A percentile compares a stretch with the other conserved stretches of the same genome.
Conservation (phyloP, 1,140 invertebrate species). For the Caenorhabditis brenneri region DNA sequence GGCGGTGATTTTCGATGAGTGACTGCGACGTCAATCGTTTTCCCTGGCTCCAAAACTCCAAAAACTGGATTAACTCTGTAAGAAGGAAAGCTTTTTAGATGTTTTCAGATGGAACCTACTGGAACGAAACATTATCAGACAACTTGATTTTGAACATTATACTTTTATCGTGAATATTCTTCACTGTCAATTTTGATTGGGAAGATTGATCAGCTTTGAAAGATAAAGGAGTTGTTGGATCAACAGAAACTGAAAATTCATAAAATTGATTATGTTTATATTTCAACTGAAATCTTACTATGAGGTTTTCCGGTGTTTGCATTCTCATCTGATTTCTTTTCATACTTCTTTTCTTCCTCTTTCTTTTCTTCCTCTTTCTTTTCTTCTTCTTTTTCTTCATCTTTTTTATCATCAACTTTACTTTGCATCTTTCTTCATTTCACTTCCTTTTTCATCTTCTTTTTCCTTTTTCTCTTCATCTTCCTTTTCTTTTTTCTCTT, state of each 20-base stretch:
- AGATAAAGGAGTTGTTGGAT: not conserved
- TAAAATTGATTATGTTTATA: not conserved
- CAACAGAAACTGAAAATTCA: not conserved
- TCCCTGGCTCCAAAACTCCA: conserved; percentile 6
- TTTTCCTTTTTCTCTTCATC: not conserved
- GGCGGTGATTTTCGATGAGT: not conserved
- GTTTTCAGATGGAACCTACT: not conserved
- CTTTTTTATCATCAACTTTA: not conserved
- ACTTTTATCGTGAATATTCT: not conserved
- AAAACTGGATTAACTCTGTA: conserved; percentile 13
- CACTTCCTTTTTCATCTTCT: not conserved
- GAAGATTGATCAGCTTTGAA: not conserved
- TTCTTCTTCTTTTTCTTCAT: not conserved
- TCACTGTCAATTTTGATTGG: not conserved
- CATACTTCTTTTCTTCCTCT: not conserved
- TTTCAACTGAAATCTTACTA: not conserved
- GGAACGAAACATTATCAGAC: not conserved
- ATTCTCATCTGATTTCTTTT: not conserved
- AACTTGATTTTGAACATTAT: conserved; percentile 3
- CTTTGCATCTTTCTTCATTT: not conserved
- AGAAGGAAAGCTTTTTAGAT: not conserved
- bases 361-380: not conserved
- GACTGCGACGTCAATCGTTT: not conserved
- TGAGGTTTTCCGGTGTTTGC: not conserved
- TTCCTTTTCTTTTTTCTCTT: not conserved